phyloP scores from a whole-genome alignment of 1,140 invertebrate genomes.

The Heliconius melpomene region DNA sequence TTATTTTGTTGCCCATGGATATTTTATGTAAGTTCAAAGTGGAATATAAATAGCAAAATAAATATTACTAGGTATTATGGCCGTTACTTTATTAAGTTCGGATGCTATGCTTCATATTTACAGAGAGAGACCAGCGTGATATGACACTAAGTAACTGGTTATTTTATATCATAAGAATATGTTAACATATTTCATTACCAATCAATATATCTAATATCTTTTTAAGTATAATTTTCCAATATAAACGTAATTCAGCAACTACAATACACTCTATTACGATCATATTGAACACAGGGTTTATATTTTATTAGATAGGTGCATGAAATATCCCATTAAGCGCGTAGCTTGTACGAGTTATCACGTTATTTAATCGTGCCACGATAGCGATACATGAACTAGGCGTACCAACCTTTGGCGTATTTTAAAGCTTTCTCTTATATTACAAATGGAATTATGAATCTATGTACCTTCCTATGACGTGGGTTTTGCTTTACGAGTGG shows the following conservation, averaged over 20 bases:
- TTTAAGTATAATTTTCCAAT: not conserved
- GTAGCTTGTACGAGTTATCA: conserved; percentile 20
- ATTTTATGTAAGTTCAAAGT: too few species aligned
- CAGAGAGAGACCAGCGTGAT: too few species aligned
- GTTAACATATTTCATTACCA: not conserved
- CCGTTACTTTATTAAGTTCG: too few species aligned
- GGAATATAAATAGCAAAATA: too few species aligned
- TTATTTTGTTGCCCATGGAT: too few species aligned
- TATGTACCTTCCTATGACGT: not conserved
- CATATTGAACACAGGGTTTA: not conserved
- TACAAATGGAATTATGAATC: not conserved
- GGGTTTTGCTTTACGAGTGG: not conserved
- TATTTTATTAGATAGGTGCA: conserved; percentile 22
- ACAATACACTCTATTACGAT: not conserved
- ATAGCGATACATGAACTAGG: conserved; percentile 15
- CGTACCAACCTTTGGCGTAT: conserved; percentile 8
- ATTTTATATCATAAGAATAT: not conserved
- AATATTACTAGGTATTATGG: too few species aligned
- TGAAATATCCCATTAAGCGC: conserved; percentile 22
- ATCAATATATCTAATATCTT: not conserved
- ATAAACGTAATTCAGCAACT: not conserved
- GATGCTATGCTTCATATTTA: too few species aligned
- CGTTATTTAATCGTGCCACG: conserved; percentile 13
- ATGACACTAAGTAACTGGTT: too few species aligned
- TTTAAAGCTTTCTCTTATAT: conserved; percentile 6